phyloP scores from a whole-genome alignment of 1,140 invertebrate genomes.

The Megathymus violae region DNA sequence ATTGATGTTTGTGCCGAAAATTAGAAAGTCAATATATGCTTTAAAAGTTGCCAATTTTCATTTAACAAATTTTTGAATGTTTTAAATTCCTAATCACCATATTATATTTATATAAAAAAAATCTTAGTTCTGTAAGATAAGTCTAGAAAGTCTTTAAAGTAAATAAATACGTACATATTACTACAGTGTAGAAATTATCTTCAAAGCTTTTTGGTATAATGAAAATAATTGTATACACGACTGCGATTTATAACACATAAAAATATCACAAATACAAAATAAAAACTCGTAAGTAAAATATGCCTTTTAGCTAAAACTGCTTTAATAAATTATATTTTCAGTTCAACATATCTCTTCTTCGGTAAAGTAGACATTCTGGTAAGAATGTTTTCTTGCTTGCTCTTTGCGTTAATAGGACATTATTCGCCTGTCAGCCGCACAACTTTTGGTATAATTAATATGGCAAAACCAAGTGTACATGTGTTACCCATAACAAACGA shows the following conservation, averaged over 20 bases:
- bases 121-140: too few species aligned
- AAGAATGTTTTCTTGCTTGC: constrained; percentile 13
- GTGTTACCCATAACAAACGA: constrained; percentile 40
- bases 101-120: too few species aligned
- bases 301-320: background rate
- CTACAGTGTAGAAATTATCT: too few species aligned
- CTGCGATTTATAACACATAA: too few species aligned
- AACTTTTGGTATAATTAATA: constrained; percentile 55
- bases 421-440: constrained; percentile 49
- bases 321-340: constrained; percentile 2
- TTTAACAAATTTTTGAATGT: too few species aligned
- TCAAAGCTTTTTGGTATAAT: too few species aligned
- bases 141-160: too few species aligned
- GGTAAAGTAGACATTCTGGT: background rate
- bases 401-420: constrained; percentile 37
- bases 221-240: too few species aligned
- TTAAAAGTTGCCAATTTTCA: background rate
- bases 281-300: background rate
- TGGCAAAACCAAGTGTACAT: constrained; percentile 33
- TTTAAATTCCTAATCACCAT: too few species aligned
- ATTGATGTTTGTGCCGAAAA: constrained; percentile 48
- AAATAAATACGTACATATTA: too few species aligned
- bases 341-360: background rate
- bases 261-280: background rate
- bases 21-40: constrained; percentile 6